Evolutionary conservation across 2,113 vertebrate species (phyloP).

Genomic region (Dolichotis patagonum): DNA sequence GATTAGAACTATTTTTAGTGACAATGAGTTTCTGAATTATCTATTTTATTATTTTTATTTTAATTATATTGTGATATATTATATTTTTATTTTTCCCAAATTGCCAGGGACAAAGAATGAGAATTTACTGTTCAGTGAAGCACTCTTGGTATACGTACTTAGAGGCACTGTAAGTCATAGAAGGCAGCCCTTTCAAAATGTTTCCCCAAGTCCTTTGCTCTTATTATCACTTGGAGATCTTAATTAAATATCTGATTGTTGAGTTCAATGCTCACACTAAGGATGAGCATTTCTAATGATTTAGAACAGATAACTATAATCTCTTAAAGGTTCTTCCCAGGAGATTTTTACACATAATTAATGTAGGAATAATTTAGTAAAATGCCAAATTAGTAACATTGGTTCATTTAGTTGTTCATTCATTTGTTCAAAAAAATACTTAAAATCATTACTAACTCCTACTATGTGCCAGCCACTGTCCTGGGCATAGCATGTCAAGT

Average conservation of each 20-base stretch:
- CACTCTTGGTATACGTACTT: neutral
- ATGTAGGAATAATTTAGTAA: neutral
- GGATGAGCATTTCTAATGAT: neutral
- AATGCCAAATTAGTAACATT: neutral
- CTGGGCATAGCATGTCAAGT: neutral
- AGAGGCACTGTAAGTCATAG: neutral
- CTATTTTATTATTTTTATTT: neutral
- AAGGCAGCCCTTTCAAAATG: neutral
- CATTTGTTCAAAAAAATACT: neutral
- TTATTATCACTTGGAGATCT: neutral
- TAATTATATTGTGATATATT: conserved; percentile 39
- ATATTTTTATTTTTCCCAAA: conserved; percentile 11
- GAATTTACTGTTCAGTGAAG: neutral
- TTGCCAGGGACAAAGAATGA: neutral
- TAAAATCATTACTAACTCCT: neutral
- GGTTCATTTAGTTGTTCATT: neutral
- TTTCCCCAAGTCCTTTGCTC: neutral
- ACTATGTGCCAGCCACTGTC: neutral
- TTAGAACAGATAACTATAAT: neutral
- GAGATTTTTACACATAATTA: neutral
- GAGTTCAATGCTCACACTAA: neutral
- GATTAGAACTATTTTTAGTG: neutral
- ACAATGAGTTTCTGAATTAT: neutral
- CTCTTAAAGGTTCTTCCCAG: neutral
- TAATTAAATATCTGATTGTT: neutral